Base-by-base conservation (phyloP, 2,797 vertebrate genomes). In the Gymnothorax javanicus region DNA sequence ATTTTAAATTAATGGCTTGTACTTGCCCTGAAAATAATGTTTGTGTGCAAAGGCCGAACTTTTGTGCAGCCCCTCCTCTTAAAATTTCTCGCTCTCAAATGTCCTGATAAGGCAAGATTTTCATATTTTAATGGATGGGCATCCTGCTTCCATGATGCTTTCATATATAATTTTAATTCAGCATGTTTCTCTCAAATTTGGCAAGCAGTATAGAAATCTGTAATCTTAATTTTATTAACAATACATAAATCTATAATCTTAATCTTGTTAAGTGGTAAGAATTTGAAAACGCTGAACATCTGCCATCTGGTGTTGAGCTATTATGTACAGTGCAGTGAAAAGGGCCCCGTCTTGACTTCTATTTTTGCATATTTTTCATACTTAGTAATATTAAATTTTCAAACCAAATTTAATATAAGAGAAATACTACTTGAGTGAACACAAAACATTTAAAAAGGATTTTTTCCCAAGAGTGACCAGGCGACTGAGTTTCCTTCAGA, bases 201-300 rank as follows among this genome's bases (percentile, higher is more conserved):
- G 73, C 73, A 50, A 20, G 12, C 23, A 77, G 50, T 50, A 77
- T 20, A 50, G 12, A 17, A 75, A 43, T 75, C 71, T 15, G 50
- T 50, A 77, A 77, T 77, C 33, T 77, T 77, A 17, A 77, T 77
- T 77, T 77, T 50, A 43, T 77, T 43, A 77, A 77, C 33, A 64
- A 64, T 64, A 64, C 13, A 64, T 4, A 64, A 64, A 15, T 64
- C 71, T 15, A 75, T 50, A 77, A 77, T 77, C 33, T 77, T 77
- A 17, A 77, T 77, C 50, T 77, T 50, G 17, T 77, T 43, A 77
- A 77, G 73, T 77, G 13, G 73, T 50, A 77, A 17, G 50, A 43
- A 25, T 69, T 69, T 69, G 64, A 69, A 27, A 73, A 43, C 33
- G 3, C 50, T 52, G 73, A 50, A 43, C 33, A 7, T 77, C 73